A percentile compares a stretch with the other conserved stretches of the same genome.
phyloP scores from a whole-genome alignment of 1,140 invertebrate species.

The Formica exsecta region DNA sequence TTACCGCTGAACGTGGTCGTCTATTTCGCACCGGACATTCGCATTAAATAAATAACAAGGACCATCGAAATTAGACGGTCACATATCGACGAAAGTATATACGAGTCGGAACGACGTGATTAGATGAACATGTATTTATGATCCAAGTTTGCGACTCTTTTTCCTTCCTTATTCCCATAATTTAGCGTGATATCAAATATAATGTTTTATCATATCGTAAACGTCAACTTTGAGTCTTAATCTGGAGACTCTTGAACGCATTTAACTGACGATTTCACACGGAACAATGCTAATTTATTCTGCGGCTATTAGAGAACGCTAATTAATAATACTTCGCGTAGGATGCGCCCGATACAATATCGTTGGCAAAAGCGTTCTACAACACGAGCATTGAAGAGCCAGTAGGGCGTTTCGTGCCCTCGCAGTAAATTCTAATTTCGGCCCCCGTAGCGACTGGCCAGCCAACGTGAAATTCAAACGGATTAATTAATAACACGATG shows the following conservation, averaged over 20 bases:
- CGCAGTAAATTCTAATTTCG: slow-evolving; percentile 59
- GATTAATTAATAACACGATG: slow-evolving; percentile 67
- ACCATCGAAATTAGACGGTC: background rate
- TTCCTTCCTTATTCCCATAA: background rate
- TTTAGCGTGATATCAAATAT: background rate
- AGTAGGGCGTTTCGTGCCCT: no score
- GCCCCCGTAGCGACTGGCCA: background rate
- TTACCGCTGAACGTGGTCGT: slow-evolving; percentile 22
- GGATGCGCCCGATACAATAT: background rate
- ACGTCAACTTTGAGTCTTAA: background rate
- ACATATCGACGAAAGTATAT: background rate
- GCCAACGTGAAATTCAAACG: slow-evolving; percentile 61
- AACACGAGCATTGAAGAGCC: slow-evolving; percentile 2
- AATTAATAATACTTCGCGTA: slow-evolving; percentile 45
- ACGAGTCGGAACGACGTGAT: background rate
- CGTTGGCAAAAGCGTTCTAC: slow-evolving; percentile 12
- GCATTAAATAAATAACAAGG: background rate
- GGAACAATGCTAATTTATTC: slow-evolving; percentile 25
- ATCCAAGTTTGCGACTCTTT: background rate
- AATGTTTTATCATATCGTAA: background rate
- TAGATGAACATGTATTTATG: background rate
- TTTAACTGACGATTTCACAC: slow-evolving; percentile 46
- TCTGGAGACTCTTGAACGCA: background rate
- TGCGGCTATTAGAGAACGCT: background rate
- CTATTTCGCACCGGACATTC: slow-evolving; percentile 1